Percentiles rank a stretch among this genome's conserved stretches.
phyloP scores from a whole-genome alignment of 1,140 invertebrate species.

The Cephus cinctus region DNA sequence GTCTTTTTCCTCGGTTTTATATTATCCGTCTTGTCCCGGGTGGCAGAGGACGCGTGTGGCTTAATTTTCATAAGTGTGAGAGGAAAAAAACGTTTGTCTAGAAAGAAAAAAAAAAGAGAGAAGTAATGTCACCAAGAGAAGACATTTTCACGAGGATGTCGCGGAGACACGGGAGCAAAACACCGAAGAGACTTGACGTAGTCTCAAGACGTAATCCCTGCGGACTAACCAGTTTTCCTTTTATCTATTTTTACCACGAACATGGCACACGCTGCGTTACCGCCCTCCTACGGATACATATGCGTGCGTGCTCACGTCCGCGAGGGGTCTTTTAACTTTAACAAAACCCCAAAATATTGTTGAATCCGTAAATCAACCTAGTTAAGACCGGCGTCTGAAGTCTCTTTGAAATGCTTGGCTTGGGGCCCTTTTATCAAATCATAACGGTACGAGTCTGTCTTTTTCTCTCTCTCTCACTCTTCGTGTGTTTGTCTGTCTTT shows the following conservation, averaged over 20 bases:
- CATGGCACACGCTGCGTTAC: too few relatives aligned
- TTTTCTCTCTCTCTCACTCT: too few relatives aligned
- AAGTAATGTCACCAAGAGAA: neutral
- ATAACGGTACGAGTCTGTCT: neutral
- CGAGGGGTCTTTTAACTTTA: neutral
- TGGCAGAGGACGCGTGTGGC: neutral
- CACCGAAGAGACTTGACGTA: neutral
- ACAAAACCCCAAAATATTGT: slow-evolving; percentile 9
- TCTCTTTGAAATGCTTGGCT: neutral
- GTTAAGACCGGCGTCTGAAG: neutral
- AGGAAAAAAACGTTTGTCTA: neutral
- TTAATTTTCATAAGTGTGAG: neutral
- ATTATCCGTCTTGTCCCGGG: neutral
- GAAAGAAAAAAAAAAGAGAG: neutral
- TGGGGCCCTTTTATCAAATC: slow-evolving; percentile 1
- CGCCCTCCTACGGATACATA: neutral
- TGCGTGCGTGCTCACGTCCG: neutral
- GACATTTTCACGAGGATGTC: too few relatives aligned
- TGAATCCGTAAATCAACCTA: slow-evolving; percentile 2
- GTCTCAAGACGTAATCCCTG: neutral
- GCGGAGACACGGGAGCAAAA: neutral
- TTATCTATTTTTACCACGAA: slow-evolving; percentile 4
- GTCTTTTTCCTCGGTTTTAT: neutral
- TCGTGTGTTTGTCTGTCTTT: too few relatives aligned
- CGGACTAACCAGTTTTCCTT: neutral